phyloP scores from a whole-genome alignment of 2,888 invertebrate species.

The Phaedon cochleariae region DNA sequence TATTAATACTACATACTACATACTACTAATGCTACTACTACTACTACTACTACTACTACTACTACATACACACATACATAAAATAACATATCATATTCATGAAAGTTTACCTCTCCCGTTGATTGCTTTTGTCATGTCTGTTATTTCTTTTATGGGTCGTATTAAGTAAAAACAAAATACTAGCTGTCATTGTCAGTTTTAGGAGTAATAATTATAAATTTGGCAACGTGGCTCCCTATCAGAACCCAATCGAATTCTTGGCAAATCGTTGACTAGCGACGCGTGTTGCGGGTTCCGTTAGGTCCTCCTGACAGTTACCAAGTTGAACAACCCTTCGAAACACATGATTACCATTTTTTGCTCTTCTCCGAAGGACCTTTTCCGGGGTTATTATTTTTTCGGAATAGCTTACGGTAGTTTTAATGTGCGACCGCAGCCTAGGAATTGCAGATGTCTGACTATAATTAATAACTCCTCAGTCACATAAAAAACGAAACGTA shows the following conservation, averaged over 20 bases:
- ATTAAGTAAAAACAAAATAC: too few relatives aligned
- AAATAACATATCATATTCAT: too few relatives aligned
- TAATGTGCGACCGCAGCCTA: slow-evolving; percentile 22
- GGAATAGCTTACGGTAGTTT: slow-evolving; percentile 35
- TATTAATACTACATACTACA: too few relatives aligned
- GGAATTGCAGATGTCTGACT: slow-evolving; percentile 41
- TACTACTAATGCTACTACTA: too few relatives aligned
- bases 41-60: too few relatives aligned
- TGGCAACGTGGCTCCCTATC: slow-evolving; percentile 33
- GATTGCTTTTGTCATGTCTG: too few relatives aligned
- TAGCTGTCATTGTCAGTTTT: too few relatives aligned
- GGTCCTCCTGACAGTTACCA: slow-evolving; percentile 46
- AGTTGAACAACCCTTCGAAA: slow-evolving; percentile 58
- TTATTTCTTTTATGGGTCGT: too few relatives aligned
- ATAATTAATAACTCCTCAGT: slow-evolving; percentile 38
- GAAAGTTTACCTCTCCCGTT: too few relatives aligned
- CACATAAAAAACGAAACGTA: slow-evolving; percentile 29
- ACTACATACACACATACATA: too few relatives aligned
- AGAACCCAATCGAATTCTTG: slow-evolving; percentile 51
- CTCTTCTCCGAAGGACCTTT: slow-evolving; percentile 39
- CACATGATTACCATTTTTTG: slow-evolving; percentile 40
- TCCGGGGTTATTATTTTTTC: slow-evolving; percentile 54
- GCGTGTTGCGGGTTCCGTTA: slow-evolving; percentile 50
- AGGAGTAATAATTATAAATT: background rate
- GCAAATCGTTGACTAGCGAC: slow-evolving; percentile 49